Base-by-base conservation (phyloP, 2,888 invertebrate genomes). In the Protonemura montana region DNA sequence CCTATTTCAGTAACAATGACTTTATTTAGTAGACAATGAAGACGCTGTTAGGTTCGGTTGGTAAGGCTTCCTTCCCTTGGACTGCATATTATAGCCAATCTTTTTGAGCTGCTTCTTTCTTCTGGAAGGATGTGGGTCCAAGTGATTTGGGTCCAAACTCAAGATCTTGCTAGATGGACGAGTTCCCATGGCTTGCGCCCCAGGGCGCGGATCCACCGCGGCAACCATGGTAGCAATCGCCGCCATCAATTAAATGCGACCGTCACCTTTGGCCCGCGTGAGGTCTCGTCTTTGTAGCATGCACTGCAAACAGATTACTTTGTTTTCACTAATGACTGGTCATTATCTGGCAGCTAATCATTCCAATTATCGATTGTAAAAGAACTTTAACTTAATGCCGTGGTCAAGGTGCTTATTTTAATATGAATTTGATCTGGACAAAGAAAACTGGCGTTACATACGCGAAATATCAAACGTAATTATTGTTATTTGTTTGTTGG, bases 311-410 rank as follows among this genome's bases (percentile, higher is more conserved):
- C 16, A 59, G 59, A 59, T 59, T 59, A 59, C 59, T 59, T 59
- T 59, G 59, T 59, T 59, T 59, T 59, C 59, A 21, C 21, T 59
- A 59, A 59, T 59, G 59, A 59, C 59, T 59, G 59, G 59, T 13
- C 59, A 59, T 59, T 59, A 59, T 59, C 59, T 59, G 59, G 59
- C 59, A 59, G 59, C 59, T 59, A 59, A 59, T 59, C 59, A 59
- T 59, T 21, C 13, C 59, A 59, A 59, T 59, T 59, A 59, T 59
- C 59, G 59, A 59, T 59, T 21, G 59, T 59, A 59, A 59, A 59
- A 21, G 59, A 13, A 59, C 59, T 59, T 59, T 21, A 59, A 3
- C 1, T 59, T 3, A 59, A 59, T 59, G 59, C 59, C 13, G 59
- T 59, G 59, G 59, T 59, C 59, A 59, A 59, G 59, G 59, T 59